Conservation (phyloP, 1,140 invertebrate genomes). For the Lerema accius region DNA sequence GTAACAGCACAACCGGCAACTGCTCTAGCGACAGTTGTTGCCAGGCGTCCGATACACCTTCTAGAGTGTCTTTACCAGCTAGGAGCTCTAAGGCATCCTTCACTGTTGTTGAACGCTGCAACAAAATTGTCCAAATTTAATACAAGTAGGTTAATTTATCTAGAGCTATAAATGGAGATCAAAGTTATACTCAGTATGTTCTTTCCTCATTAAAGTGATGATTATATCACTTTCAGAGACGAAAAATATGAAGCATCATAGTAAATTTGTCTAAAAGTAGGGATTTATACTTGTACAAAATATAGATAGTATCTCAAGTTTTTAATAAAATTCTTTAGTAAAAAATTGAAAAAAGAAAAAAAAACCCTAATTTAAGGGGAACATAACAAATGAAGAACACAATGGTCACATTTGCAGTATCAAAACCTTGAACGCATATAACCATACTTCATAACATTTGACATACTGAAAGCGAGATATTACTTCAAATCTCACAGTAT, state of each 20-base stretch:
- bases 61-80: constrained; percentile 91
- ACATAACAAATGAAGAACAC: too few relatives aligned
- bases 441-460: too few relatives aligned
- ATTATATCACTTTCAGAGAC: constrained; percentile 47
- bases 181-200: constrained; percentile 41
- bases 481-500: too few relatives aligned
- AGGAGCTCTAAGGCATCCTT: constrained; percentile 93
- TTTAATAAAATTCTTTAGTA: too few relatives aligned
- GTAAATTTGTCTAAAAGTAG: constrained; percentile 36
- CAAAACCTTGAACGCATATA: too few relatives aligned
- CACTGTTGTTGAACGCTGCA: constrained; percentile 91
- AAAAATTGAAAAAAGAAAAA: too few relatives aligned
- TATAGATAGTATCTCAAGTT: too few relatives aligned
- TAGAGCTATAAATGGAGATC: constrained; percentile 1
- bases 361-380: too few relatives aligned
- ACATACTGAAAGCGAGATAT: too few relatives aligned
- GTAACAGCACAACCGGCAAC: constrained; percentile 92
- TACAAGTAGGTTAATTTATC: not conserved
- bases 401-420: too few relatives aligned
- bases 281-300: too few relatives aligned
- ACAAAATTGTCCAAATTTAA: constrained; percentile 31
- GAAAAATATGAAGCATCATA: constrained; percentile 61
- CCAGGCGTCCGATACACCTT: constrained; percentile 92
- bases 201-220: constrained; percentile 42
- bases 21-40: constrained; percentile 94